Base-by-base conservation (phyloP, 2,113 vertebrate species). In the Chionis minor region DNA sequence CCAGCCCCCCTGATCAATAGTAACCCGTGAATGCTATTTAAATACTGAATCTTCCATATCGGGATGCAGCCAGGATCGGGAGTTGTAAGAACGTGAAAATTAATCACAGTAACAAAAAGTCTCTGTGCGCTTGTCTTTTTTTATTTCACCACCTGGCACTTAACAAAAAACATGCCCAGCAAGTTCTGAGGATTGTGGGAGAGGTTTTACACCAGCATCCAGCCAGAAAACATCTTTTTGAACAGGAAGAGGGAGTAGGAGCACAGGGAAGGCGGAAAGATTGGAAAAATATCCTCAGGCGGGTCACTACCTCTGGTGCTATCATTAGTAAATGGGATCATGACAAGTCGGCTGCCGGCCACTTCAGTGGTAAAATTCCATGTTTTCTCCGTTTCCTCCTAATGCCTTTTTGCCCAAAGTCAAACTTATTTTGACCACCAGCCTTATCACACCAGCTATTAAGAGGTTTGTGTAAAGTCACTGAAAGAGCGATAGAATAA, bases 61-160 rank as follows among this genome's bases (percentile, higher is more conserved):
- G 32, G 92, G 93, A 94, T 88, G 92, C 89, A 38, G 88, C 66
- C 58, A 2, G 33, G 45, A 92, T 91, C 92, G 85, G 86, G 83
- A 95, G 59, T 21, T 38, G 62, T 44, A 63, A 94, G 88, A 95
- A 88, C 14, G 54, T 79, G 94, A 96, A 95, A 96, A 97, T 97
- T 96, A 97, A 95, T 96, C 95, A 94, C 27, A 30, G 84, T 44
- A 96, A 93, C 94, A 95, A 88, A 97, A 97, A 86, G 92, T 96
- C 94, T 98, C 97, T 92, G 80, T 92, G 88, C 51, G 27, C 90
- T 92, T 94, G 79, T 94, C 92, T 96, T 97, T 96, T 85, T 97
- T 94, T 92, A 92, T 96, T 92, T 94, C 92, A 92, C 90, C 94
- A 88, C 95, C 93, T 97, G 90, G 96, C 94, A 95, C 83, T 92